Base-by-base conservation (phyloP, 2,113 vertebrate genomes). In the Amia ocellicauda region DNA sequence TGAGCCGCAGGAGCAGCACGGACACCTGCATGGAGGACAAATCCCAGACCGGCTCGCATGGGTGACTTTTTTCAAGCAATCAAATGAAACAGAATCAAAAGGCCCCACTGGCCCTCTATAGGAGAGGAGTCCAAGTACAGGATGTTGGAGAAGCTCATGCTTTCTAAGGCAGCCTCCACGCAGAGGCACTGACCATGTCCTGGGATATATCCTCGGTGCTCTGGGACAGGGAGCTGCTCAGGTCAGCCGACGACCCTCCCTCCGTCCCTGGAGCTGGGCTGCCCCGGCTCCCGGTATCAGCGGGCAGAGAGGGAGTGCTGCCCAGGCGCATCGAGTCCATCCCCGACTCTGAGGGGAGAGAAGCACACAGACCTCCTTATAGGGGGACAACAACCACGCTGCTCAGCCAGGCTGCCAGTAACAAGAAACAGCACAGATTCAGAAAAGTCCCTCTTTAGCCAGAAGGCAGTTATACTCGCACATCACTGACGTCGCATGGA, bases 141-240 rank as follows among this genome's bases (percentile, higher is more conserved):
- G n/a, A n/a, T n/a, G n/a, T n/a, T n/a, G n/a, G n/a, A n/a, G n/a
- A n/a, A n/a, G n/a, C n/a, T n/a, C n/a, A n/a, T n/a, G n/a, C n/a
- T n/a, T n/a, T n/a, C n/a, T n/a, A n/a, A n/a, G n/a, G n/a, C n/a
- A n/a, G n/a, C n/a, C n/a, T n/a, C n/a, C n/a, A n/a, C n/a, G n/a
- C n/a, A n/a, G n/a, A n/a, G n/a, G 56, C 56, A 14, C 90, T 80
- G 69, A 98, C 96, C 88, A 63, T 83, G 61, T 94, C 90, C 55
- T 90, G 78, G 28, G 66, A 75, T 4, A 91, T 66, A 41, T 94
- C 91, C 58, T 93, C 92, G 0, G 60, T 86, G 26, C 92, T 94
- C 66, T 87, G 92, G 10, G 93, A 95, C 7, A 88, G 78, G 0
- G 89, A 94, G 81, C 93, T 97, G 80, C 88, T 92, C 62, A 90